Evolutionary conservation across 1,140 invertebrate genomes (phyloP).

Genomic region (Trissolcus basalis): DNA sequence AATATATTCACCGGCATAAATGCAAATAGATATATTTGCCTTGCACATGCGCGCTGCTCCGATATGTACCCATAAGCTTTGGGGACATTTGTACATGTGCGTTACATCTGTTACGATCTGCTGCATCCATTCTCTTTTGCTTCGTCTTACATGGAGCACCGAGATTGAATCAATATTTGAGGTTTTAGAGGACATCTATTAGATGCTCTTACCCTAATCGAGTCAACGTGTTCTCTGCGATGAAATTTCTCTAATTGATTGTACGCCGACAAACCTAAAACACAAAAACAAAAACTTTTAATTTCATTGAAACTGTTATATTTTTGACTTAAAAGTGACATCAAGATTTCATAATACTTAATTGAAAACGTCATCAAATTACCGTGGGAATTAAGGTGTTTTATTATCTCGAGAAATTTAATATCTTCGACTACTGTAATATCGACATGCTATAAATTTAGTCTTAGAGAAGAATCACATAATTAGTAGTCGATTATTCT

Average conservation of each 20-base stretch:
- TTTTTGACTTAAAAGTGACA: no score
- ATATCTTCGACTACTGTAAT: no score
- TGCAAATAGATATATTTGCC: conserved; percentile 36
- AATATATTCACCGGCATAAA: conserved; percentile 45
- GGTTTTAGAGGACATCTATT: background rate
- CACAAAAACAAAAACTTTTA: no score
- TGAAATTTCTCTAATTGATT: background rate
- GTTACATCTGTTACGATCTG: conserved; percentile 35
- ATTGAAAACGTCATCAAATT: background rate
- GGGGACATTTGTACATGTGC: conserved; percentile 29
- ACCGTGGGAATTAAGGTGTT: no score
- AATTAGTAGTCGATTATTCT: no score
- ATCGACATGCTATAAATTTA: no score
- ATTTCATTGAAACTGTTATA: no score
- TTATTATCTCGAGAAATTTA: no score
- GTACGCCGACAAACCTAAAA: no score
- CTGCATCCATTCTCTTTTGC: conserved; percentile 5
- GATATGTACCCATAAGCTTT: conserved; percentile 25
- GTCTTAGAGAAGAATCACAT: no score
- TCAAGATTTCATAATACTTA: no score
- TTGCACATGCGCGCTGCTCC: conserved; percentile 23
- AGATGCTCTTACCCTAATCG: background rate
- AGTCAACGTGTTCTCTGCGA: background rate
- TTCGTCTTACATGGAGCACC: conserved; percentile 14
- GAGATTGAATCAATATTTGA: conserved; percentile 7